These are phyloP conservation scores for Uloborus diversus DNA, from an alignment of 1,140 invertebrate species.

Conservation along the genomic window DNA sequence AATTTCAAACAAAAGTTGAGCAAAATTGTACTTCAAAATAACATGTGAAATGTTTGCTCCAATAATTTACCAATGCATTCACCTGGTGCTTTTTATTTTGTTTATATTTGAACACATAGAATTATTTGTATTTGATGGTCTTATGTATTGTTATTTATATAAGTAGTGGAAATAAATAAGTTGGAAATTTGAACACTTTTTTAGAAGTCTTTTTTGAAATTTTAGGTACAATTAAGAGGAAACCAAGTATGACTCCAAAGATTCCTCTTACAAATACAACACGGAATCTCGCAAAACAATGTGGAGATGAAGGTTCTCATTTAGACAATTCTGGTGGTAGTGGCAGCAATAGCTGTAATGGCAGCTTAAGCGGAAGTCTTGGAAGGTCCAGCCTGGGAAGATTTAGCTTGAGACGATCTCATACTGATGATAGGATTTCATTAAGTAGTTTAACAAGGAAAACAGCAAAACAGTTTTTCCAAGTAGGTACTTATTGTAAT, in stretches of 20 bases:
- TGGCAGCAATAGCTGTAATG: conserved; percentile 55
- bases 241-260: conserved; percentile 68
- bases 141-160: too few relatives aligned
- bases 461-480: conserved; percentile 65
- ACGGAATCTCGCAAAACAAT: conserved; percentile 69
- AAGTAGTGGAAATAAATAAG: too few relatives aligned
- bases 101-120: too few relatives aligned
- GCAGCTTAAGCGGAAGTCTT: conserved; percentile 59
- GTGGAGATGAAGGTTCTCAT: conserved; percentile 50
- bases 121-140: too few relatives aligned
- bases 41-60: too few relatives aligned
- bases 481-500: not conserved
- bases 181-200: too few relatives aligned
- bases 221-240: conserved; percentile 64
- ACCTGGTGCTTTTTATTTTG: too few relatives aligned
- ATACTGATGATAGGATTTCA: conserved; percentile 61
- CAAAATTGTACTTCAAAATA: too few relatives aligned
- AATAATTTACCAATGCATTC: too few relatives aligned
- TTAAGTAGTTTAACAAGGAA: conserved; percentile 63
- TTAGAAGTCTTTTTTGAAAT: not conserved
- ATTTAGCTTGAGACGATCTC: conserved; percentile 61
- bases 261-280: conserved; percentile 89
- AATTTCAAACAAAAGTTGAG: too few relatives aligned
- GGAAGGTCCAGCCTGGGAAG: conserved; percentile 55
- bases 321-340: conserved; percentile 24